Evolutionary conservation across 1,140 invertebrate species (phyloP).

Genomic region (Drosophila dunni): DNA sequence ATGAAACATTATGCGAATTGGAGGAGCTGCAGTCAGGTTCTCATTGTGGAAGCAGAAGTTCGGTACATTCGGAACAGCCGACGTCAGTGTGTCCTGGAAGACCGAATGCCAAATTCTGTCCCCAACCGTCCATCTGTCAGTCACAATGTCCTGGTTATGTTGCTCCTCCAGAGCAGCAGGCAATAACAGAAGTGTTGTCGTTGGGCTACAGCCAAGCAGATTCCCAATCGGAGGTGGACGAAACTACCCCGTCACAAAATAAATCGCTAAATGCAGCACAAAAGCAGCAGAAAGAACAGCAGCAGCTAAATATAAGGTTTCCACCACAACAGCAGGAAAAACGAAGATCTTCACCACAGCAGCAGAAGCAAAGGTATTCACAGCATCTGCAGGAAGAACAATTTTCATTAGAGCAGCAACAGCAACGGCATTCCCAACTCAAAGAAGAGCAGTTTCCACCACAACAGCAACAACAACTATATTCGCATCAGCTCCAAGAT

Average conservation of each 20-base stretch:
- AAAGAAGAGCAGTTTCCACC: not conserved
- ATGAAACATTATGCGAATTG: not conserved
- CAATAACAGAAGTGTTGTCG: not conserved
- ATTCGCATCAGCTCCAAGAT: no score
- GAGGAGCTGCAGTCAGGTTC: not conserved
- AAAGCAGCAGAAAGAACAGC: conserved; percentile 9
- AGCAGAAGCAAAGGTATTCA: not conserved
- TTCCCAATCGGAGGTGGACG: not conserved
- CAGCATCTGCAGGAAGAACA: not conserved
- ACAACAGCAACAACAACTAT: not conserved
- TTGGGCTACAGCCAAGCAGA: not conserved
- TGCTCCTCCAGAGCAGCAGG: not conserved
- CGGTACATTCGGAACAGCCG: not conserved
- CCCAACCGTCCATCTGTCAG: not conserved
- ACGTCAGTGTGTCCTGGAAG: not conserved
- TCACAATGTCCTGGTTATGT: not conserved
- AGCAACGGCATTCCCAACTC: not conserved
- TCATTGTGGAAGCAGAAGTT: not conserved
- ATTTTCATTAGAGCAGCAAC: conserved; percentile 16
- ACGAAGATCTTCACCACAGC: conserved; percentile 4
- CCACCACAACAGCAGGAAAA: conserved; percentile 2
- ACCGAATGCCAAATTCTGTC: not conserved
- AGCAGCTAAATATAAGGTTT: not conserved
- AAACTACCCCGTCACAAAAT: not conserved
- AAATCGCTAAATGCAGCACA: not conserved